These are phyloP conservation scores for Phalacrocorax carbo DNA, from an alignment of 2,113 vertebrate genomes.

Conservation along the genomic window DNA sequence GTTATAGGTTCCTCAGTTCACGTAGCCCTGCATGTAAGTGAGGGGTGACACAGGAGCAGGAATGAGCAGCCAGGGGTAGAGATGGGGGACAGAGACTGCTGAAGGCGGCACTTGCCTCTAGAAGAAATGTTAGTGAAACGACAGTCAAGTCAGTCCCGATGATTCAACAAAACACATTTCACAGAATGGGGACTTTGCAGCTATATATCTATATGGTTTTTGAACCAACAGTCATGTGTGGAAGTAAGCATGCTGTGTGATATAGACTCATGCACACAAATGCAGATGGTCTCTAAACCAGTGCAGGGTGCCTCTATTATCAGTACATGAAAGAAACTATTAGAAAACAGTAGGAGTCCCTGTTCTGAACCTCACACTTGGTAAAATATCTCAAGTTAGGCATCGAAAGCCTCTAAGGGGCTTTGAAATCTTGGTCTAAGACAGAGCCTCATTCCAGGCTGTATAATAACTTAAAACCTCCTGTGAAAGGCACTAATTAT, in stretches of 20 bases:
- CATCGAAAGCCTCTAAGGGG: constrained; percentile 13
- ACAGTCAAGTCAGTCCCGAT: not conserved
- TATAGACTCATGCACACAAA: not conserved
- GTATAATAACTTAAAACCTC: constrained; percentile 47
- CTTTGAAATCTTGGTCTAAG: constrained; percentile 51
- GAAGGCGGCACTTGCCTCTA: not conserved
- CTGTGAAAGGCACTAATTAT: constrained; percentile 60
- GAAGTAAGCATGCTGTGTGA: not conserved
- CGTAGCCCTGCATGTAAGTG: not conserved
- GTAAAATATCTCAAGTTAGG: not conserved
- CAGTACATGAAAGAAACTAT: constrained; percentile 19
- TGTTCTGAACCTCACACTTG: not conserved
- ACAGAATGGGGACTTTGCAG: not conserved
- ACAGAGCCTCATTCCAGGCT: constrained; percentile 14
- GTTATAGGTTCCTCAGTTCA: not conserved
- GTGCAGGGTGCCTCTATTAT: not conserved
- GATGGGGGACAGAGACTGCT: not conserved
- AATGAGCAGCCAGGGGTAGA: not conserved
- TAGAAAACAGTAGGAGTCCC: constrained; percentile 35
- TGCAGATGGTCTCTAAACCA: not conserved
- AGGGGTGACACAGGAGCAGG: not conserved
- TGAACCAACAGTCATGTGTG: not conserved
- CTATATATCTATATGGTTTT: not conserved
- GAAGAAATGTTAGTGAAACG: not conserved
- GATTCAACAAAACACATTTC: not conserved